phyloP scores from a whole-genome alignment of 1,140 invertebrate genomes.

The Lanistes nyassanus region DNA sequence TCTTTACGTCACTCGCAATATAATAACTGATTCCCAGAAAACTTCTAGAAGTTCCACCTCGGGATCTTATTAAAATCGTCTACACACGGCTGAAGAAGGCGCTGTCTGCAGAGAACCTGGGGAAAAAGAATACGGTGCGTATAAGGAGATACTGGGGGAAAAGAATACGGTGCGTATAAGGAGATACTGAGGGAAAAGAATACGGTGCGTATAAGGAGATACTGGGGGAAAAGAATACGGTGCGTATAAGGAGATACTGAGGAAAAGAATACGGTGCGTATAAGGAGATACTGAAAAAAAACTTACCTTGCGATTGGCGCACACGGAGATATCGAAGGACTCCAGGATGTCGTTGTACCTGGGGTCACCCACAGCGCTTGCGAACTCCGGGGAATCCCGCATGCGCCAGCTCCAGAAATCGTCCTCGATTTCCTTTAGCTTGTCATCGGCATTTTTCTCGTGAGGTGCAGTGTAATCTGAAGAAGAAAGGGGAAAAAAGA shows the following conservation, averaged over 20 bases:
- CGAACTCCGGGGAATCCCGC: conserved; percentile 37
- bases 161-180: not conserved
- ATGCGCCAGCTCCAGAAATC: conserved; percentile 42
- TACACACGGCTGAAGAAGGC: not conserved
- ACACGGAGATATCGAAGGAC: conserved; percentile 24
- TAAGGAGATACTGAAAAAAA: not conserved
- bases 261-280: not conserved
- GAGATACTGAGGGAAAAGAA: not conserved
- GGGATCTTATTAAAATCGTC: too few species aligned
- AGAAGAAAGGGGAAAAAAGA: not conserved
- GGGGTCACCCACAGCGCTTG: conserved; percentile 21
- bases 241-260: not conserved
- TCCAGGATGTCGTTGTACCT: conserved; percentile 38
- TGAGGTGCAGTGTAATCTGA: too few species aligned
- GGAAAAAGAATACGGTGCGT: not conserved
- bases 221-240: too few species aligned
- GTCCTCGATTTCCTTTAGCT: conserved; percentile 21
- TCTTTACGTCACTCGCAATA: too few species aligned
- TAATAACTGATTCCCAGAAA: too few species aligned
- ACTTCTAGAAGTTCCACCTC: too few species aligned
- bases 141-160: not conserved
- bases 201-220: not conserved
- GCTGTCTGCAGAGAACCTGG: not conserved
- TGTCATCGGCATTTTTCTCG: not conserved
- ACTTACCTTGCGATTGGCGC: conserved; percentile 29